A percentile compares a stretch with the other conserved stretches of the same genome.
phyloP scores from a whole-genome alignment of 2,113 vertebrate species.

The Perca fluviatilis region DNA sequence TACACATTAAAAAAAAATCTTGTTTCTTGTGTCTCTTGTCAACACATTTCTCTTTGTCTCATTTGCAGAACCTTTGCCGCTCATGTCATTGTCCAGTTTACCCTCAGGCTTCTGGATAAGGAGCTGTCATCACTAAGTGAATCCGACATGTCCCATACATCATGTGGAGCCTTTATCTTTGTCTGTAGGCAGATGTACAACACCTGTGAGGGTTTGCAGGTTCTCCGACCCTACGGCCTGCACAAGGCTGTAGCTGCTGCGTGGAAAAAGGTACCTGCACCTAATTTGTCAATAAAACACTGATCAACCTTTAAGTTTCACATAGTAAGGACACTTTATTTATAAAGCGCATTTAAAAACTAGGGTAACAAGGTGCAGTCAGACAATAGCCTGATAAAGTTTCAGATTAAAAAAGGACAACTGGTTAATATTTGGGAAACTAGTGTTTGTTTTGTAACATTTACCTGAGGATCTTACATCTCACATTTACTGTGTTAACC shows the following conservation, averaged over 20 bases:
- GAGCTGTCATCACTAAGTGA: conserved; percentile 80
- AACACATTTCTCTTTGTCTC: not conserved
- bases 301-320: not conserved
- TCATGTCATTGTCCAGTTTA: conserved; percentile 90
- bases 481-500: not conserved
- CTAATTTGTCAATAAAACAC: not conserved
- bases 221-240: conserved; percentile 87
- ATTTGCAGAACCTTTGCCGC: conserved; percentile 86
- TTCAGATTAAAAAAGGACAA: not conserved
- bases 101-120: conserved; percentile 89
- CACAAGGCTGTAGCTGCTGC: conserved; percentile 87
- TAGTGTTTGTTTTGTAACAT: not conserved
- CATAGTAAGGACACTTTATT: too few species aligned
- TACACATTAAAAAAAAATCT: not conserved
- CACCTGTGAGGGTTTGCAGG: conserved; percentile 93
- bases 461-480: not conserved
- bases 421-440: not conserved
- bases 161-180: conserved; percentile 94
- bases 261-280: conserved; percentile 90
- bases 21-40: not conserved
- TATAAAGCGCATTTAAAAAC: too few species aligned
- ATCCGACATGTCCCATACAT: conserved; percentile 71
- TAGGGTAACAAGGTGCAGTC: too few species aligned
- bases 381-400: not conserved
- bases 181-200: conserved; percentile 94